phyloP scores from a whole-genome alignment of 2,888 invertebrate species.

The Ernsta delagoae region DNA sequence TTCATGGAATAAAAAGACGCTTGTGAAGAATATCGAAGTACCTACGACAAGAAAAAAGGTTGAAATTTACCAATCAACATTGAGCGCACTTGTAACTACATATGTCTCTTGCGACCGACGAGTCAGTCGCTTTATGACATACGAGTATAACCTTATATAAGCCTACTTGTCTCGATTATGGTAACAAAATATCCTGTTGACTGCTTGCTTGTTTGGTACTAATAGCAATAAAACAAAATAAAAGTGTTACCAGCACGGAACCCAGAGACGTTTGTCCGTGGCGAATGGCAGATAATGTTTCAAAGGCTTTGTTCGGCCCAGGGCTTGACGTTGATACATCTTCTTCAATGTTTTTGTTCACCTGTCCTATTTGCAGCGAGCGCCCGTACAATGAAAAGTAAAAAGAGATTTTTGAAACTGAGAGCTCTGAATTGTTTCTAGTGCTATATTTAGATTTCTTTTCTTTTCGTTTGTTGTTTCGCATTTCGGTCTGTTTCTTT shows the following conservation, averaged over 20 bases:
- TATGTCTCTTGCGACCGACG: no score
- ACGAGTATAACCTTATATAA: no score
- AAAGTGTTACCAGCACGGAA: slow-evolving; percentile 7
- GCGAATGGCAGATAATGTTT: slow-evolving; percentile 44
- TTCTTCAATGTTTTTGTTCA: slow-evolving; percentile 41
- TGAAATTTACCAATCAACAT: no score
- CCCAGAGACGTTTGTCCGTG: slow-evolving; percentile 32
- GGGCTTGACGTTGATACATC: slow-evolving; percentile 44
- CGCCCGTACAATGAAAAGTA: slow-evolving; percentile 29
- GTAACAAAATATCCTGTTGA: no score
- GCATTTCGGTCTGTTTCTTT: not conserved
- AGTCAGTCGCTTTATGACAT: no score
- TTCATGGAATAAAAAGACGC: no score
- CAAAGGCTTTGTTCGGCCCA: slow-evolving; percentile 41
- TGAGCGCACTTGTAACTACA: no score
- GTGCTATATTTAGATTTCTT: slow-evolving; percentile 6
- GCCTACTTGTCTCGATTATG: no score
- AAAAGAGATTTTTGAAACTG: slow-evolving; percentile 29
- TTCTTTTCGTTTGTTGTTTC: not conserved
- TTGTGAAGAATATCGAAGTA: no score
- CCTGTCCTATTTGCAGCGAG: slow-evolving; percentile 35
- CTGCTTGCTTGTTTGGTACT: no score
- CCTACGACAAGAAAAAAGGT: no score
- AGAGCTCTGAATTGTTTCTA: slow-evolving; percentile 28
- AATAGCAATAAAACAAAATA: not conserved